Percentiles rank a stretch among this genome's conserved stretches.
Evolutionary conservation across 2,797 vertebrate species (phyloP).

Genomic region (Coilia nasus): DNA sequence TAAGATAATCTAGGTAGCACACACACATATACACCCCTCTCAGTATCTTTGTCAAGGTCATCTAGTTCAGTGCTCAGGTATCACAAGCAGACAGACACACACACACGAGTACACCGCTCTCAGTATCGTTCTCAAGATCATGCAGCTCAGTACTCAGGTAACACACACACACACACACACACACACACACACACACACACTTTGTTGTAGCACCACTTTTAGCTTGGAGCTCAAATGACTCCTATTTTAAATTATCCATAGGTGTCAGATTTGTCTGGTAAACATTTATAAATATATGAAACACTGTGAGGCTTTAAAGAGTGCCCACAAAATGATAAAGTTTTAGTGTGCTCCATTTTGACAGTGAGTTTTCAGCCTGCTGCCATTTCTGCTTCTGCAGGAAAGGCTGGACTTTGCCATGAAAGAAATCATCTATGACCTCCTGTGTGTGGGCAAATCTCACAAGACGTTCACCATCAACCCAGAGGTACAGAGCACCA

Average conservation of each 20-base stretch:
- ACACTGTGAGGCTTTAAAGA: not conserved
- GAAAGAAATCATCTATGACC: slow-evolving; percentile 99
- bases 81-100: slow-evolving; percentile 58
- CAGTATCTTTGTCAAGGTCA: slow-evolving; percentile 99
- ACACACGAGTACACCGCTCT: slow-evolving; percentile 67
- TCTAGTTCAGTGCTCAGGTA: slow-evolving; percentile 99
- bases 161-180: not conserved
- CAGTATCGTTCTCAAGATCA: slow-evolving; percentile 99
- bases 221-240: not conserved
- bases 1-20: slow-evolving; percentile 89
- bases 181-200: not conserved
- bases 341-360: not conserved
- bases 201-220: not conserved
- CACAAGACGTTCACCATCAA: slow-evolving; percentile 98
- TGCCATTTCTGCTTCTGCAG: slow-evolving; percentile 64
- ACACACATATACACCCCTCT: slow-evolving; percentile 67
- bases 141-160: slow-evolving; percentile 99
- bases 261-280: not conserved
- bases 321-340: not conserved
- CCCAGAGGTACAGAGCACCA: slow-evolving; percentile 84
- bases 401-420: slow-evolving; percentile 99
- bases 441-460: slow-evolving; percentile 98
- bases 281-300: not conserved
- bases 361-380: not conserved
- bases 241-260: not conserved